Evolutionary conservation across 2,888 invertebrate species (phyloP).

Genomic region (Xylophagus ater): DNA sequence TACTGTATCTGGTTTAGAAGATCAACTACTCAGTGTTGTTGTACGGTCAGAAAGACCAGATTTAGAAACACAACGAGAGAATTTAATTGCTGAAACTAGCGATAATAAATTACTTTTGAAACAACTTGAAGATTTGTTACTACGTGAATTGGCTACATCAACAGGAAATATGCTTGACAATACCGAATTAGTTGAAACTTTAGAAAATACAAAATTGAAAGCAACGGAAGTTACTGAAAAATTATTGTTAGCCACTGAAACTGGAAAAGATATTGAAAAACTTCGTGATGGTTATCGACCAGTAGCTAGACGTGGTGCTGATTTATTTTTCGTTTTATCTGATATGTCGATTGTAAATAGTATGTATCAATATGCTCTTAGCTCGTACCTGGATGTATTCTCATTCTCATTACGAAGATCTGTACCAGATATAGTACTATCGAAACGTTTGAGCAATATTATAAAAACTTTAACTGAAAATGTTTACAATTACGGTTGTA

Average conservation of each 20-base stretch:
- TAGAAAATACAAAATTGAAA: constrained; percentile 82
- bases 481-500: constrained; percentile 85
- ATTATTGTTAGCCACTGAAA: constrained; percentile 61
- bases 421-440: constrained; percentile 66
- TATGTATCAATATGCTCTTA: constrained; percentile 89
- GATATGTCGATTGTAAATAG: constrained; percentile 80
- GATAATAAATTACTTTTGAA: constrained; percentile 75
- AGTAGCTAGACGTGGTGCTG: constrained; percentile 76
- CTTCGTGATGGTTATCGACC: constrained; percentile 76
- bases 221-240: constrained; percentile 74
- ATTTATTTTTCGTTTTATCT: constrained; percentile 79
- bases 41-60: constrained; percentile 79
- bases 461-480: constrained; percentile 75
- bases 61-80: constrained; percentile 77
- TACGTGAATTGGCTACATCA: constrained; percentile 73
- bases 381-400: constrained; percentile 77
- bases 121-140: constrained; percentile 72
- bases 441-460: constrained; percentile 65
- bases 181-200: constrained; percentile 67
- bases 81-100: constrained; percentile 70
- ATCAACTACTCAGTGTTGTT: constrained; percentile 80
- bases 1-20: constrained; percentile 76
- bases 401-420: constrained; percentile 69
- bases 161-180: constrained; percentile 91
- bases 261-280: constrained; percentile 69